Base-by-base conservation (phyloP, 53 echinoderm and acorn worm genomes). In the Pentamera pediparva region DNA sequence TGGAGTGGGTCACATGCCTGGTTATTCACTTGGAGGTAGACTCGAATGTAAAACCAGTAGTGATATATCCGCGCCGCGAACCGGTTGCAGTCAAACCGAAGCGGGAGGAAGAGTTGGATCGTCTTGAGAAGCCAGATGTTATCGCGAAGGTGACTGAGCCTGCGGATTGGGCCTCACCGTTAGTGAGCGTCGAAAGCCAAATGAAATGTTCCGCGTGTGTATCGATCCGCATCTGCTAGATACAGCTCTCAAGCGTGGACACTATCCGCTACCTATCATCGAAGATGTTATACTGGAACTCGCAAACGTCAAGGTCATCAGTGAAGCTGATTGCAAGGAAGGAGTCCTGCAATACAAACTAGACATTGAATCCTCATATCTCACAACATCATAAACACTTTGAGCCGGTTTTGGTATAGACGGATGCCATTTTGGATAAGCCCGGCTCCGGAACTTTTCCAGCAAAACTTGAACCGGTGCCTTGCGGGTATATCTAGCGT, bases 91-190 rank as follows among this genome's bases (percentile, higher is more conserved):
- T 85, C 0, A 75, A 59, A 45, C 65, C 54, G 0, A 80, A 69
- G 67, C n/a, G 79, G 2, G 75, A 80, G 21, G 34, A 12, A 49
- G 77, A 77, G 22, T 33, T 62, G 33, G 25, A 62, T 13, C 41
- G 63, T 15, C 31, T 77, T 11, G 62, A 77, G 17, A 30, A 17
- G 12, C 2, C 49, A 41, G 43, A 15, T 8, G 43, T 51, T n/a
- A n/a, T n/a, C n/a, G n/a, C 18, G 12, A 57, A 56, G 18, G 80
- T 80, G 5, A 24, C 13, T 4, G 5, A 70, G 41, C 80, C 80
- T 1, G 70, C 80, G 59, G 78, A 85, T 21, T 85, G 89, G 85
- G 89, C 77, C 5, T 85, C 74, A 2, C 69, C 76, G 55, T 26
- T 89, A 28, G 81, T 89, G 8, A 73, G 38, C 19, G 71, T 76